Percentiles rank a stretch among this genome's conserved stretches.
These are phyloP conservation scores for Heterohyrax brucei DNA, from an alignment of 2,797 vertebrate species.

Conservation along the genomic window DNA sequence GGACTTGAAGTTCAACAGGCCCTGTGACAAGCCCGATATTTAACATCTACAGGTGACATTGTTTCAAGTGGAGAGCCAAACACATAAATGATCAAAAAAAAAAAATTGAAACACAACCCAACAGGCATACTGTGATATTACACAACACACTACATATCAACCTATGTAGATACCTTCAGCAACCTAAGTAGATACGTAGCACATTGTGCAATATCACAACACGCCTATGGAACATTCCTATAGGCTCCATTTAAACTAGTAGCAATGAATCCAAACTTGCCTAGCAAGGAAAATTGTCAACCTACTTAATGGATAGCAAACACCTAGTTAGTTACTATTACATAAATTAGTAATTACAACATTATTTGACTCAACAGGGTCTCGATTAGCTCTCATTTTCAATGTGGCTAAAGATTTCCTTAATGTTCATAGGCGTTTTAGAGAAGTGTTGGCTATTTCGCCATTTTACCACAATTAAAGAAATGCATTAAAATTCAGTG, in stretches of 20 bases:
- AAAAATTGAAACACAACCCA: background rate
- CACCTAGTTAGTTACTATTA: constrained; percentile 45
- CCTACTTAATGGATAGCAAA: constrained; percentile 70
- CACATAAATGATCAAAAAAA: background rate
- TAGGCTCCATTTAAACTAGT: constrained; percentile 55
- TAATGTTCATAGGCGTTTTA: constrained; percentile 15
- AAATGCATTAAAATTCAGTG: constrained; percentile 40
- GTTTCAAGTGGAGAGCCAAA: background rate
- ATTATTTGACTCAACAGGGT: constrained; percentile 31
- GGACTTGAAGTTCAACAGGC: background rate
- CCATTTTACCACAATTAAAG: constrained; percentile 51
- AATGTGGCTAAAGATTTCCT: constrained; percentile 6
- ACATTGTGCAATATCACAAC: constrained; percentile 54
- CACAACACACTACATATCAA: no score
- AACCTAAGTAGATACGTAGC: background rate
- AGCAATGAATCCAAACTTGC: constrained; percentile 61
- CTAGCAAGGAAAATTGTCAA: constrained; percentile 1
- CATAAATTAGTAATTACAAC: constrained; percentile 69
- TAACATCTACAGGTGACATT: background rate
- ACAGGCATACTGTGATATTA: no score
- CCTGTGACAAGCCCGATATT: background rate
- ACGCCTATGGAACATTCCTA: constrained; percentile 51
- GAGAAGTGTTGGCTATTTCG: background rate
- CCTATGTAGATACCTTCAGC: no score
- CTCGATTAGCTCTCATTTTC: constrained; percentile 62